phyloP scores from a whole-genome alignment of 1,140 invertebrate species.

The Lepidurus apus region DNA sequence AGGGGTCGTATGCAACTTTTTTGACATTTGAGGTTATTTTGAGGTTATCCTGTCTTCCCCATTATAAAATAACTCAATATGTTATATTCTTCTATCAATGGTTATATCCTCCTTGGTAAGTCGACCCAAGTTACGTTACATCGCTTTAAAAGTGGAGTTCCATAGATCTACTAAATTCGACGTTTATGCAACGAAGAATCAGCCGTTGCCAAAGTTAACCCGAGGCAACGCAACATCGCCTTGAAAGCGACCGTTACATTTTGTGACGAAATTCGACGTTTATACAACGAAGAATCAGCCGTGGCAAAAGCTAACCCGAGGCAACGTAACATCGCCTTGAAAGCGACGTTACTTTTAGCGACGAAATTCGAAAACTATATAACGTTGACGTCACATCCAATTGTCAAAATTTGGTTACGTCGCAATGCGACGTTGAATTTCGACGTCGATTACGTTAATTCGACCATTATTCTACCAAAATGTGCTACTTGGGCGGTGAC shows the following conservation, averaged over 20 bases:
- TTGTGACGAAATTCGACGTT: not conserved
- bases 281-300: not conserved
- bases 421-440: not conserved
- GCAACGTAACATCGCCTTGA: not conserved
- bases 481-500: not conserved
- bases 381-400: not conserved
- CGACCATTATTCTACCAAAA: not conserved
- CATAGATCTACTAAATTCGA: not conserved
- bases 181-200: not conserved
- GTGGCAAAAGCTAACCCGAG: not conserved
- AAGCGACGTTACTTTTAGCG: not conserved
- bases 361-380: not conserved
- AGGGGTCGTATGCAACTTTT: not conserved
- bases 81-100: not conserved
- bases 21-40: not conserved
- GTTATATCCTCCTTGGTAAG: not conserved
- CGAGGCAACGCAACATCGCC: not conserved
- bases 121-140: not conserved
- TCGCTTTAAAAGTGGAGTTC: not conserved
- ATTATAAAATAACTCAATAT: no score
- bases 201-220: no score
- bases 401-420: not conserved
- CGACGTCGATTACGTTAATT: not conserved
- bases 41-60: not conserved
- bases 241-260: not conserved